A percentile compares a stretch with the other conserved stretches of the same genome.
phyloP scores from a whole-genome alignment of 1,140 invertebrate genomes.

The Maconellicoccus hirsutus region DNA sequence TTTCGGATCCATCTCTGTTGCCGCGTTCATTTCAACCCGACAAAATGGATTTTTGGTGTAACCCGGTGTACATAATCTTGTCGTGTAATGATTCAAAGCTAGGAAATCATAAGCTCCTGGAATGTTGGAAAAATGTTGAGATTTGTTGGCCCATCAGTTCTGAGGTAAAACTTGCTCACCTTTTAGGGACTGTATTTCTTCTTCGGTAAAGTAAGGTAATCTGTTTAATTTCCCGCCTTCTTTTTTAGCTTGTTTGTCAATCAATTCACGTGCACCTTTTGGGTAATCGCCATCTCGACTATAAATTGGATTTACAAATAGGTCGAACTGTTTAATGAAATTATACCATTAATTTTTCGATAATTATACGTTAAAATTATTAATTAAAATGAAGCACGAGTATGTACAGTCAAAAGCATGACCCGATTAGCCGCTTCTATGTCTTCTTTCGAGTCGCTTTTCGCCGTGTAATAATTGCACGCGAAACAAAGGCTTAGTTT shows the following conservation, averaged over 20 bases:
- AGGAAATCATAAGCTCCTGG: background rate
- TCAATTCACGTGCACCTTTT: conserved; percentile 41
- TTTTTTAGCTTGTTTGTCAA: conserved; percentile 41
- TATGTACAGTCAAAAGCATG: conserved; percentile 25
- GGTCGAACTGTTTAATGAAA: conserved; percentile 35
- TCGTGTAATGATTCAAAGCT: background rate
- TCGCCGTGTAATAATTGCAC: background rate
- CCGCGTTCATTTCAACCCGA: background rate
- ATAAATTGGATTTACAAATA: conserved; percentile 50
- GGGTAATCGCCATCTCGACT: conserved; percentile 46
- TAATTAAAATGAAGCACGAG: background rate
- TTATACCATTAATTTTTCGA: background rate
- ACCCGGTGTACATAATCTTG: background rate
- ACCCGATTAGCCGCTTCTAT: conserved; percentile 38
- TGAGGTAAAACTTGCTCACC: conserved; percentile 32
- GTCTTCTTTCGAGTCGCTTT: conserved; percentile 35
- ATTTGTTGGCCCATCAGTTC: background rate
- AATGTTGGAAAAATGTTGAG: background rate
- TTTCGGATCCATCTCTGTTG: background rate
- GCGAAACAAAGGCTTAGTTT: background rate
- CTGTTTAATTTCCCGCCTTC: conserved; percentile 45
- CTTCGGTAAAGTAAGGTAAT: conserved; percentile 45
- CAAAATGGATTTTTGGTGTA: background rate
- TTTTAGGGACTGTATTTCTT: conserved; percentile 44
- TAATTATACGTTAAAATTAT: background rate